Evolutionary conservation across 1,140 invertebrate genomes (phyloP).

Genomic region (Mya arenaria): DNA sequence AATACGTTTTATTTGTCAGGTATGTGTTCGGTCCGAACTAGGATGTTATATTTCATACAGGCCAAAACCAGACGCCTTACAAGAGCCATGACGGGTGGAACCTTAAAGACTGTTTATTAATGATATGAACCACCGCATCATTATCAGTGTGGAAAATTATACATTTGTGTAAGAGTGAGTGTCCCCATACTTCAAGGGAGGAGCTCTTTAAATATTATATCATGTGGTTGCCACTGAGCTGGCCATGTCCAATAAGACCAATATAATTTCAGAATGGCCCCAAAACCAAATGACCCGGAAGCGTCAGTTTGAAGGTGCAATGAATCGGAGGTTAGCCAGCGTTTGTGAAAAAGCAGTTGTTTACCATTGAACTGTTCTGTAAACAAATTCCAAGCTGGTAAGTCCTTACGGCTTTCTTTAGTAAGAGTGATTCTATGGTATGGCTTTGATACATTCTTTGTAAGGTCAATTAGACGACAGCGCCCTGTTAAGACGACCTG

Average conservation of each 20-base stretch:
- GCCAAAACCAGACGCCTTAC: conserved; percentile 37
- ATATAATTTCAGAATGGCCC: conserved; percentile 9
- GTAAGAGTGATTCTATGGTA: conserved; percentile 48
- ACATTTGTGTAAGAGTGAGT: conserved; percentile 11
- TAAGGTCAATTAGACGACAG: conserved; percentile 45
- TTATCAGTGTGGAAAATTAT: conserved; percentile 53
- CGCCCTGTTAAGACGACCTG: conserved; percentile 38
- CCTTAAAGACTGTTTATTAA: conserved; percentile 49
- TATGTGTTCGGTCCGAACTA: conserved; percentile 33
- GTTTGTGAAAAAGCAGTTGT: conserved; percentile 16
- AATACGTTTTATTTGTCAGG: conserved; percentile 42
- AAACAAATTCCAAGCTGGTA: conserved; percentile 27
- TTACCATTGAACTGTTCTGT: conserved; percentile 49
- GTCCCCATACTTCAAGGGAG: conserved; percentile 52
- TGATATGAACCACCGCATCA: conserved; percentile 39
- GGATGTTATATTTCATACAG: conserved; percentile 45
- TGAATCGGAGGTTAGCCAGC: conserved; percentile 11
- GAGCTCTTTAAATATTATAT: conserved; percentile 46
- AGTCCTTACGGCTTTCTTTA: conserved; percentile 26
- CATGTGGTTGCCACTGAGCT: background rate
- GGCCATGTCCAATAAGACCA: conserved; percentile 41
- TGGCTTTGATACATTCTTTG: conserved; percentile 32
- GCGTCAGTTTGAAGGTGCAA: conserved; percentile 45
- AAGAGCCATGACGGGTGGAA: conserved; percentile 26
- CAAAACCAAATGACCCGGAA: conserved; percentile 9